A percentile compares a stretch with the other conserved stretches of the same genome.
phyloP scores from a whole-genome alignment of 2,797 vertebrate genomes.

The Crypturellus tataupa region DNA sequence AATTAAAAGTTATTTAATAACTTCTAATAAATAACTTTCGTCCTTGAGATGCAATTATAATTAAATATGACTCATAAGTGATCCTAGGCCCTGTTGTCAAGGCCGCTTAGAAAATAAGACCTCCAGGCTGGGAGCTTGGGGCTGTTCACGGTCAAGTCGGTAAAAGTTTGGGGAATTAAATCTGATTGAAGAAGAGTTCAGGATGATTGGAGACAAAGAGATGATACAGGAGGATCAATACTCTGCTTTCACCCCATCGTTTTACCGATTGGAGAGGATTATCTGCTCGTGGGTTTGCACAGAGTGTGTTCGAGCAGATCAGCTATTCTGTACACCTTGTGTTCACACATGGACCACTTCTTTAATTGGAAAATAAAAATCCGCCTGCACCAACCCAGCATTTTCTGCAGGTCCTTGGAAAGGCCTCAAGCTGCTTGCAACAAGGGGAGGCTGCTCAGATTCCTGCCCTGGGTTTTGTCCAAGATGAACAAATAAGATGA shows the following conservation, averaged over 20 bases:
- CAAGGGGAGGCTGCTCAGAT: neutral
- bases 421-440: neutral
- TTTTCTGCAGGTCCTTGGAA: neutral
- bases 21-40: neutral
- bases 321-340: neutral
- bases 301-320: neutral
- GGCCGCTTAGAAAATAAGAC: neutral
- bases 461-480: neutral
- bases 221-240: neutral
- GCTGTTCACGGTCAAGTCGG: neutral
- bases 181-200: neutral
- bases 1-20: neutral
- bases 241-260: neutral
- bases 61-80: neutral
- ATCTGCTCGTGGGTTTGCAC: neutral
- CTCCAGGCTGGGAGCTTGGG: neutral
- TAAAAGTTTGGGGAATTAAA: neutral
- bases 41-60: too few species aligned
- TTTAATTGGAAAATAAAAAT: neutral
- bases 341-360: neutral
- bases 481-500: neutral
- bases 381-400: accelerated
- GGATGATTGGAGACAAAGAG: too few species aligned
- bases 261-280: neutral
- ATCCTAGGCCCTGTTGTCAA: neutral